Conservation (phyloP, 2,888 invertebrate genomes). For the Andrena marginata region DNA sequence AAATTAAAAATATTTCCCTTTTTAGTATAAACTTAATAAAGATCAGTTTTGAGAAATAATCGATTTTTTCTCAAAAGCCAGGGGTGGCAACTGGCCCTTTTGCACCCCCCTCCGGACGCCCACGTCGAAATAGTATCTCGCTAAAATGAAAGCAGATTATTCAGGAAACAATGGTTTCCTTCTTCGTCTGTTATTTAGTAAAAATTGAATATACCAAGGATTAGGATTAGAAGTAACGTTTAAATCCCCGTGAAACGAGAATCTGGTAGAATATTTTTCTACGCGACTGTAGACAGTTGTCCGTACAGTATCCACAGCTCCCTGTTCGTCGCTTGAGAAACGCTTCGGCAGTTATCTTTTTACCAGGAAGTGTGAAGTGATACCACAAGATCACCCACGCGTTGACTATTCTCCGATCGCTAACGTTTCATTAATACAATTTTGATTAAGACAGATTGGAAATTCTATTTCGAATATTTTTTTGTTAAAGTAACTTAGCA, state of each 20-base stretch:
- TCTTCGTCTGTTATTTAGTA: slow-evolving; percentile 6
- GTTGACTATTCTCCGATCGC: slow-evolving; percentile 26
- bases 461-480: neutral
- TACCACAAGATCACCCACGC: slow-evolving; percentile 57
- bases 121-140: slow-evolving; percentile 35
- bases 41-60: too few relatives aligned
- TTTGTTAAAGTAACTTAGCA: too few relatives aligned
- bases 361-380: slow-evolving; percentile 79
- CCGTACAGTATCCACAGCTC: neutral
- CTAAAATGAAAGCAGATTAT: slow-evolving; percentile 58
- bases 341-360: slow-evolving; percentile 73
- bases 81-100: too few relatives aligned
- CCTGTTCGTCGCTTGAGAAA: neutral
- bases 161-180: slow-evolving; percentile 51
- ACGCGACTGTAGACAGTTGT: neutral
- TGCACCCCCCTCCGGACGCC: too few relatives aligned
- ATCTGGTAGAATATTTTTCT: neutral
- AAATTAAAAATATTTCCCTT: too few relatives aligned
- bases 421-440: neutral
- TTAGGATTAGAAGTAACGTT: neutral
- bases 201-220: neutral
- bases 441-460: neutral
- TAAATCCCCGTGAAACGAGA: neutral
- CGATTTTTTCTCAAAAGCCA: too few relatives aligned
- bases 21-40: too few relatives aligned